phyloP scores from a whole-genome alignment of 2,888 invertebrate species.

The Cremastobaeus sp. region DNA sequence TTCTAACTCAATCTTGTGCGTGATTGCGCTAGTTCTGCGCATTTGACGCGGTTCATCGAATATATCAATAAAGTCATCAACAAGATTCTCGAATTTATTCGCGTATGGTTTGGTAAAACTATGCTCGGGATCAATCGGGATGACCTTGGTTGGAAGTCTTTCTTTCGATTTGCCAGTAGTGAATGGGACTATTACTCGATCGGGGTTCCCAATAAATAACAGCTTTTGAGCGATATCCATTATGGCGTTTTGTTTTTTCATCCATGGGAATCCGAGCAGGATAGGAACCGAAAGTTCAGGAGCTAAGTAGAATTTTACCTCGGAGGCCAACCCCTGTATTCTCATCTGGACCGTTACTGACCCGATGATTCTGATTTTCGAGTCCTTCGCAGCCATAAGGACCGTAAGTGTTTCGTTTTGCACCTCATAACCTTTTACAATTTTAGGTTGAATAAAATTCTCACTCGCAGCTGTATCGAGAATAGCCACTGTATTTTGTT shows the following conservation, averaged over 20 bases:
- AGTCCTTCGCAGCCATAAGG: background rate
- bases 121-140: background rate
- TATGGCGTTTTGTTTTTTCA: conserved; percentile 2
- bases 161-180: background rate
- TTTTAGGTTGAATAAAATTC: conserved; percentile 2
- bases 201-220: background rate
- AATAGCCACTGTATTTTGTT: background rate
- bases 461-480: background rate
- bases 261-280: conserved; percentile 12
- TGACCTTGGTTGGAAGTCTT: background rate
- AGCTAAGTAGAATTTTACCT: background rate
- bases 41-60: conserved; percentile 1
- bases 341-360: background rate
- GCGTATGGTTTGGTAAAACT: background rate
- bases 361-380: background rate
- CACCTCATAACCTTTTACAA: no score
- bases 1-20: background rate
- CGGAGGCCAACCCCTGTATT: background rate
- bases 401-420: background rate
- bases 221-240: background rate
- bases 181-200: background rate
- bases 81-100: background rate
- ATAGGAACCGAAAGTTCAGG: background rate
- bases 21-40: background rate
- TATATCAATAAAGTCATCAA: background rate